Evolutionary conservation across 2,797 vertebrate genomes (phyloP).

Genomic region (Syngnathus acus): DNA sequence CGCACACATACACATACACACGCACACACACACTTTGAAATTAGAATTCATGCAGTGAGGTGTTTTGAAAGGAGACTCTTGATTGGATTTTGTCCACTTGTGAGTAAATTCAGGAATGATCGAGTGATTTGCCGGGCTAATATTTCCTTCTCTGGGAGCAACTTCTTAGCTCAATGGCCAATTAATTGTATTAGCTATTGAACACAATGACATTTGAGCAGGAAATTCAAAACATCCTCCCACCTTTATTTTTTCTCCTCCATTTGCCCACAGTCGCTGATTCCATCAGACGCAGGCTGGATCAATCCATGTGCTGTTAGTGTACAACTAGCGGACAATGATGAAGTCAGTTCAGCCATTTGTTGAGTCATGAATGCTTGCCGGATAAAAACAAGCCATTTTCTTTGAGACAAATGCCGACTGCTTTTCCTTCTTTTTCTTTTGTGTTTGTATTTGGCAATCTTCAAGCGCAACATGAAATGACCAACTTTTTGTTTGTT

Average conservation of each 20-base stretch:
- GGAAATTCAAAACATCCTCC: background rate
- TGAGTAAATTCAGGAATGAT: background rate
- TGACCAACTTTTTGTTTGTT: background rate
- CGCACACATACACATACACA: no score
- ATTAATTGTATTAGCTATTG: background rate
- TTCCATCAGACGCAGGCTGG: constrained; percentile 37
- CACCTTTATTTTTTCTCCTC: background rate
- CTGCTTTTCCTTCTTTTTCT: constrained; percentile 5
- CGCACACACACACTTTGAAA: background rate
- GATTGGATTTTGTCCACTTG: background rate
- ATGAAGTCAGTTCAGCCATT: constrained; percentile 59
- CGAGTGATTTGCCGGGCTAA: background rate
- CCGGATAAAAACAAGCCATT: constrained; percentile 38
- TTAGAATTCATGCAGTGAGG: background rate
- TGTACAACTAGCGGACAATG: constrained; percentile 56
- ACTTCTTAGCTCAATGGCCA: background rate
- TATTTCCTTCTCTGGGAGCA: background rate
- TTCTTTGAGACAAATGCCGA: constrained; percentile 16
- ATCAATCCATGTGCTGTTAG: constrained; percentile 73
- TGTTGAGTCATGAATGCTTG: constrained; percentile 68
- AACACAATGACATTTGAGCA: background rate
- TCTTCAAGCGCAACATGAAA: constrained; percentile 1
- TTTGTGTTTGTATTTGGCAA: constrained; percentile 4
- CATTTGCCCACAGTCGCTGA: constrained; percentile 14
- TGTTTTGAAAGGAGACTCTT: background rate